These are phyloP conservation scores for Ptychodera flava DNA, from an alignment of 35 echinoderm and acorn worm genomes.

Conservation along the genomic window DNA sequence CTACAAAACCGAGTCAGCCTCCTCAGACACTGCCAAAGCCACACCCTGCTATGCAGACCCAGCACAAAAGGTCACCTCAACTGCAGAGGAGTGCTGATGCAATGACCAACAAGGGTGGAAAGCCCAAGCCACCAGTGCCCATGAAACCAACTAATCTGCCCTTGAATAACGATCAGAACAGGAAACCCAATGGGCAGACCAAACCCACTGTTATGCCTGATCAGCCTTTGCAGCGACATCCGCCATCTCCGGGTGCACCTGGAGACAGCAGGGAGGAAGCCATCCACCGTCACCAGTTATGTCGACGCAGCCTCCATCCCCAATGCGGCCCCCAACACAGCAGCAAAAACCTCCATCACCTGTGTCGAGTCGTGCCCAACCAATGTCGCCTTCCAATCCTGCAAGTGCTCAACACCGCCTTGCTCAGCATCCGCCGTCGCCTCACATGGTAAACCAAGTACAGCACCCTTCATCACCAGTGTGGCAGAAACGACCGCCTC, in stretches of 20 bases:
- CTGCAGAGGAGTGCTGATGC: background rate
- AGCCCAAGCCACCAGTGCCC: background rate
- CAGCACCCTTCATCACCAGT: background rate
- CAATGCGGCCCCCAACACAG: too few relatives aligned
- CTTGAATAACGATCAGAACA: background rate
- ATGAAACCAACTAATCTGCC: background rate
- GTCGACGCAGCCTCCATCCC: too few relatives aligned
- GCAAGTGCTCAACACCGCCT: conserved; percentile 9
- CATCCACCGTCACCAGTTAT: background rate
- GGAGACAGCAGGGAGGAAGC: background rate
- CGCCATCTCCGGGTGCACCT: background rate
- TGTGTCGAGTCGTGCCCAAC: background rate
- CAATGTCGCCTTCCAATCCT: too few relatives aligned
- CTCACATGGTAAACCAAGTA: conserved; percentile 9
- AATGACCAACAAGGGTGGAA: background rate
- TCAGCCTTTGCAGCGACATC: background rate
- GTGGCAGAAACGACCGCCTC: background rate
- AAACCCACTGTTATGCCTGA: background rate
- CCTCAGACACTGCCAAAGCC: background rate
- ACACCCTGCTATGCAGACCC: background rate
- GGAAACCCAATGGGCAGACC: background rate
- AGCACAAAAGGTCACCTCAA: background rate
- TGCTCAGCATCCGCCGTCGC: conserved; percentile 18
- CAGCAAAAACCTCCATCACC: background rate
- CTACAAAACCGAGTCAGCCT: background rate